These are phyloP conservation scores for Agrypnus murinus DNA, from an alignment of 2,888 invertebrate genomes.

Conservation along the genomic window DNA sequence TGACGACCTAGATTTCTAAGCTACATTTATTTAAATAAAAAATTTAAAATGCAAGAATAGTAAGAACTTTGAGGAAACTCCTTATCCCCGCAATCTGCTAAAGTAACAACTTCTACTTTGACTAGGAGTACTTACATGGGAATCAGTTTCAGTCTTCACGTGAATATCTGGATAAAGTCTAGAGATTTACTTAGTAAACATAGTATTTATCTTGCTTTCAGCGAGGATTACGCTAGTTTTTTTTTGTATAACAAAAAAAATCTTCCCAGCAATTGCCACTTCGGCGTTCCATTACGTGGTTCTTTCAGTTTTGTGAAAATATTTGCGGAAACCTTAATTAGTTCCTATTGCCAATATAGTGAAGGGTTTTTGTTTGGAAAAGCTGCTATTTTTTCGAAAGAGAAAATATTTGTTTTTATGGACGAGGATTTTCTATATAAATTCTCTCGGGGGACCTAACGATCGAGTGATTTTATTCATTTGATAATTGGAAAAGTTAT, in stretches of 20 bases:
- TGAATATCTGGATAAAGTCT: constrained; percentile 41
- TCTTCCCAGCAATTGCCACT: neutral
- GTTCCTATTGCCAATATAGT: too few species aligned
- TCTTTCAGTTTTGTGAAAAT: constrained; percentile 1
- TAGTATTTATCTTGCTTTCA: constrained; percentile 39
- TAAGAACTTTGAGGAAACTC: constrained; percentile 35
- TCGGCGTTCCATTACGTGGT: neutral
- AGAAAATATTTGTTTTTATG: too few species aligned
- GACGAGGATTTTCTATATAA: too few species aligned
- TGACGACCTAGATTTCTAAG: constrained; percentile 15
- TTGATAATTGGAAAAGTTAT: too few species aligned
- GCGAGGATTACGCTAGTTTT: constrained; percentile 16
- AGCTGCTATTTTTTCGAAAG: too few species aligned
- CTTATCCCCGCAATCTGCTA: constrained; percentile 5
- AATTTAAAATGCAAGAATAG: constrained; percentile 31
- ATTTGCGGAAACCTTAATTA: neutral
- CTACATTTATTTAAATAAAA: constrained; percentile 26
- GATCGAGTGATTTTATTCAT: too few species aligned
- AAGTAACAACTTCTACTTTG: constrained; percentile 9
- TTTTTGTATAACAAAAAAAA: constrained; percentile 18
- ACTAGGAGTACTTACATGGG: constrained; percentile 34
- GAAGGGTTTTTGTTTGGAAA: too few species aligned
- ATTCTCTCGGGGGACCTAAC: too few species aligned
- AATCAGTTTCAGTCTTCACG: constrained; percentile 43
- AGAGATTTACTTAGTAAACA: constrained; percentile 39